Conservation (phyloP, 1,140 invertebrate species). For the Campoletis sonorensis region DNA sequence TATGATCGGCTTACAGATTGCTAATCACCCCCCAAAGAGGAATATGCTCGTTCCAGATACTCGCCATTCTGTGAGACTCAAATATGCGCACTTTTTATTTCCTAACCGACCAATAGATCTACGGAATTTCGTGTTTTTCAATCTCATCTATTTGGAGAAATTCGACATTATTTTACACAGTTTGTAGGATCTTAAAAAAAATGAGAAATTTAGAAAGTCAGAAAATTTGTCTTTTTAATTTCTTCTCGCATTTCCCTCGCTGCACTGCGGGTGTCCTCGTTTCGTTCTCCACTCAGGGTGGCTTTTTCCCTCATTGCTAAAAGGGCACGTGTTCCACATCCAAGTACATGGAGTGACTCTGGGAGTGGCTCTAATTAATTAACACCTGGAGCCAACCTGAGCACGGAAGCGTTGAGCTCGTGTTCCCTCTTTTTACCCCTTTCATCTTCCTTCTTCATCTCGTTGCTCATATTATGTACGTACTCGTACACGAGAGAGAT, state of each 20-base stretch:
- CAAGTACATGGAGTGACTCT: background rate
- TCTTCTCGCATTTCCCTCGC: background rate
- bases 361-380: slow-evolving; percentile 76
- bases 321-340: background rate
- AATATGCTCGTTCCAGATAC: slow-evolving; percentile 10
- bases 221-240: background rate
- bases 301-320: background rate
- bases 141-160: too few species aligned
- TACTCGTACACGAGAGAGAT: slow-evolving; percentile 44
- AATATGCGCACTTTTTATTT: background rate
- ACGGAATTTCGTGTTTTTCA: too few species aligned
- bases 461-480: background rate
- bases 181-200: too few species aligned
- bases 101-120: too few species aligned
- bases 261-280: slow-evolving; percentile 8
- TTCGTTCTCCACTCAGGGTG: background rate
- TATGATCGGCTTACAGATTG: slow-evolving; percentile 68
- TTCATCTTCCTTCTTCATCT: background rate
- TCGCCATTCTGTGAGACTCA: background rate
- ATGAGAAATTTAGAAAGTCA: too few species aligned
- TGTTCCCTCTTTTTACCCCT: background rate
- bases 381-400: slow-evolving; percentile 69
- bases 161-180: too few species aligned
- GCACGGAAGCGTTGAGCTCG: background rate
- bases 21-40: slow-evolving; percentile 65